Evolutionary conservation across 1,140 invertebrate genomes (phyloP), one percentile per base, ranked within the genome.

Genomic region (Procambarus virginalis): DNA sequence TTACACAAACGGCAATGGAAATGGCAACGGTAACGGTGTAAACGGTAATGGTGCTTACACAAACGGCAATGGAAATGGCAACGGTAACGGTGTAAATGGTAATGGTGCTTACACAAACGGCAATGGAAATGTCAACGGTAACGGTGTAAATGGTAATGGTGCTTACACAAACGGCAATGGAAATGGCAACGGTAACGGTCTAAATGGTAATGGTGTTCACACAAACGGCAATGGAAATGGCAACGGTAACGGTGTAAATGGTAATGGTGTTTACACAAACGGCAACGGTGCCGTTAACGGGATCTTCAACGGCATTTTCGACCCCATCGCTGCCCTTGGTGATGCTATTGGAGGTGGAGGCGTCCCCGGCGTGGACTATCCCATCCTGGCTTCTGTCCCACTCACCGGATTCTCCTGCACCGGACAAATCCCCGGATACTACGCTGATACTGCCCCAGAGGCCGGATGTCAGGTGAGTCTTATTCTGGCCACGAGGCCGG

Each of bases 241-340:
- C 34, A 34, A 34, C 34, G 34, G 34, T 34, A 34, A 34, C 34
- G 34, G 34, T 34, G 34, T 34, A 34, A 34, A 34, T 34, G 34
- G 34, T 34, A 34, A 34, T 34, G 34, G 34, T 34, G 34, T 34
- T 34, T 34, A 34, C 34, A 34, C 34, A 14, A 34, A 34, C 12
- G 75, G 48, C 20, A 9, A 49, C 20, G 4, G 14, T 22, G 12
- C 34, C 22, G 75, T 6, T 49, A 77, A 77, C 75, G 75, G 75
- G 5, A 34, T 34, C 34, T 34, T 34, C 1, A 60, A 81, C n/a
- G 79, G 79, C 22, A n/a, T 81, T 48, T 12, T 79, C 12, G 79
- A 81, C 55, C 79, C 79, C 51, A 81, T 81, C 79, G 22, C 55
- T 45, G 79, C 79, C n/a, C 79, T 81, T 60, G 46, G 51, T 60